Evolutionary conservation across 2,113 vertebrate genomes (phyloP), one percentile per base, ranked within the genome.

Genomic region (Perognathus longimembris): DNA sequence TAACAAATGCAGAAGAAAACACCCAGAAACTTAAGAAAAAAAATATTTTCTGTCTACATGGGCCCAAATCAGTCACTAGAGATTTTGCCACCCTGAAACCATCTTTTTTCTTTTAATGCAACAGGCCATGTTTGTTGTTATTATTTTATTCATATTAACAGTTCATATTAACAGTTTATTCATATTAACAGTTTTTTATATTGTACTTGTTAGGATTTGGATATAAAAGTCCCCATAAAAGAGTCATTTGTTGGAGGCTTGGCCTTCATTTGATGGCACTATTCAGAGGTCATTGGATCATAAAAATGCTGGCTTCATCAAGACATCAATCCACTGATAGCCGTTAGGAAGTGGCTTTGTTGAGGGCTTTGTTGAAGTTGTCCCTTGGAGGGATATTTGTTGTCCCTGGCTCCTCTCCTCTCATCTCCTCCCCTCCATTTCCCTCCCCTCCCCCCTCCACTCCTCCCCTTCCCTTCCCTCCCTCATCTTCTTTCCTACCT

Each of bases 11-110:
- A 24, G 30, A 3, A n/a, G 5, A 36, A 64, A 85, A 45, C 24
- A 67, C 1, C 18, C 30, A 30, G 5, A 84, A 78, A 88, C 32
- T 6, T 3, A 45, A 8, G 75, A 70, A 89, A 67, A 83, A 66
- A 22, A 21, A n/a, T n/a, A 30, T 54, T 2, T 20, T 36, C 5
- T 0, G 4, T 63, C 11, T 4, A 32, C 3, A 24, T 0, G 42
- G 18, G 36, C n/a, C 59, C 18, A n/a, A 15, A 22, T n/a, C 9
- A 42, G 17, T 9, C 66, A 40, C 20, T 6, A 17, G 20, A 21
- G 54, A 71, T 30, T 63, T 71, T 9, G 69, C 3, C 40, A 12
- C 18, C 14, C 81, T 50, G 22, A 61, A 18, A 21, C 17, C 11
- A n/a, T 18, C 6, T 18, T 17, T 40, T 54, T 54, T 54, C 17